Percentiles rank a stretch among this genome's conserved stretches.
These are phyloP conservation scores for Tridacna gigas DNA, from an alignment of 2,888 invertebrate species.

Conservation along the genomic window DNA sequence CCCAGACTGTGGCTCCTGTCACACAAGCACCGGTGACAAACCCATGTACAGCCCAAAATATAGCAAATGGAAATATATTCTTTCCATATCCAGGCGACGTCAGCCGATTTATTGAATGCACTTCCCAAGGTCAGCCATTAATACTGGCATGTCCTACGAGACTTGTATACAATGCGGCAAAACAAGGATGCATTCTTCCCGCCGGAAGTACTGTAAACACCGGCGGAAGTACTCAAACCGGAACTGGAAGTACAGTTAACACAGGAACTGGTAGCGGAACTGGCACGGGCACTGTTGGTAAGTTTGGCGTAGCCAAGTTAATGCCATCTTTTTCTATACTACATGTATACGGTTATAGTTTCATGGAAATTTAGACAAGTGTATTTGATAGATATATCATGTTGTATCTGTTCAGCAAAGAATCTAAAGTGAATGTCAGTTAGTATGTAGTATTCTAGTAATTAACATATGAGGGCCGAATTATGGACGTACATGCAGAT, in stretches of 20 bases:
- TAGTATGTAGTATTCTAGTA: no score
- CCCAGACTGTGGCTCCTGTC: background rate
- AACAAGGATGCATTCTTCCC: constrained; percentile 64
- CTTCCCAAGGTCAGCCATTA: constrained; percentile 52
- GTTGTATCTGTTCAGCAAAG: no score
- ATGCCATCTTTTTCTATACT: no score
- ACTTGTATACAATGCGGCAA: constrained; percentile 56
- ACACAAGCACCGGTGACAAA: constrained; percentile 27
- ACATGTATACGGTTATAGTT: no score
- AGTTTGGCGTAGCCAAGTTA: no score
- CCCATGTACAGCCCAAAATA: constrained; percentile 61
- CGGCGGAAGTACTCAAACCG: constrained; percentile 25
- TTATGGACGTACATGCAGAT: no score
- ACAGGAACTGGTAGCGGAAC: constrained; percentile 31
- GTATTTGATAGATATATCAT: no score
- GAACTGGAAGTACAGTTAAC: constrained; percentile 7
- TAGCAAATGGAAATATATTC: constrained; percentile 56
- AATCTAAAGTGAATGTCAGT: no score
- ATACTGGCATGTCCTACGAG: constrained; percentile 65
- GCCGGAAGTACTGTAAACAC: constrained; percentile 32
- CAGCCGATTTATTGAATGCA: constrained; percentile 69
- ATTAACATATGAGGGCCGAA: no score
- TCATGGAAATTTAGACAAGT: no score
- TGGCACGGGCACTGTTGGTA: background rate
- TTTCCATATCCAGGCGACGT: constrained; percentile 64